Base-by-base conservation (phyloP, 2,888 invertebrate species). In the Antheraea assamensis region DNA sequence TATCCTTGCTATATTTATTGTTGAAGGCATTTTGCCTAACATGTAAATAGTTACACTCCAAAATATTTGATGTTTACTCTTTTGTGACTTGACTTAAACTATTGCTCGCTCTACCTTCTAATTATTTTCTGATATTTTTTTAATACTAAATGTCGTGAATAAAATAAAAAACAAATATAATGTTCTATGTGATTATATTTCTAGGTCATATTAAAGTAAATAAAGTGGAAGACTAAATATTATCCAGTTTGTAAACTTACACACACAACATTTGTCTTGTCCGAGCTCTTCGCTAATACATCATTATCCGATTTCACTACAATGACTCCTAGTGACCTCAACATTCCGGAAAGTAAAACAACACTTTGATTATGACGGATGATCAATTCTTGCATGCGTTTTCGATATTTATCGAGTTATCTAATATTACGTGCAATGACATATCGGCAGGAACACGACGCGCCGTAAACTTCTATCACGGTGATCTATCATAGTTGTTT, bases 321-420 rank as follows among this genome's bases (percentile, higher is more conserved):
- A 74, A 73, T 76, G 64, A 78, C 75, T 76, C 55, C 70, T 70
- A 71, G 74, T 84, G 84, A 86, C 83, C 85, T 78, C 72, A 74
- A 72, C 76, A 58, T 71, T 75, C 68, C 76, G 75, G 76, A 76
- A 79, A 75, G 73, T 74, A 76, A 71, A 74, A 76, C 77, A 77
- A 70, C 70, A 72, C 66, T 75, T 80, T 79, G 79, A 82, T 79
- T 75, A 79, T 83, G 85, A 86, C 83, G 75, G 84, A 86, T 86
- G 80, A 80, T 61, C 61, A 76, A 76, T 74, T 74, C 74, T 71
- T 58, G 24, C 58, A 55, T 71, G 74, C 73, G 55, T 72, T 71
- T 72, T 52, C 27, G 47, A 42, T 72, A 61, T 24, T 42, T 68
- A 74, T 74, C 66, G 75, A 47, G 61, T 78, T 81, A 79, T 82